Evolutionary conservation across 2,797 vertebrate species (phyloP).

Genomic region (Pseudomugil tenellus): DNA sequence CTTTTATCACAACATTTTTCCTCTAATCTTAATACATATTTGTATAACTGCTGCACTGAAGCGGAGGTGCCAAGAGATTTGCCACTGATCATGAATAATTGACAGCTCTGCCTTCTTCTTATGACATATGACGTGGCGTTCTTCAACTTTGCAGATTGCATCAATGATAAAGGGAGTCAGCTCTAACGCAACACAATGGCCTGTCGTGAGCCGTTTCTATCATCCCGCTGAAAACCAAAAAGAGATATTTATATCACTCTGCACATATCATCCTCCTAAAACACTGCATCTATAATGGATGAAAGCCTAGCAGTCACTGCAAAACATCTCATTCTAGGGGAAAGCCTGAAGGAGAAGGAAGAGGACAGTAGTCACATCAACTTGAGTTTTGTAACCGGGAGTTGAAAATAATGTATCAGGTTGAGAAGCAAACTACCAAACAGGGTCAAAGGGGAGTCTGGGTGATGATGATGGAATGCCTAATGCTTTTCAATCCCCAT

Average conservation of each 20-base stretch:
- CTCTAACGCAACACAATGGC: slow-evolving; percentile 34
- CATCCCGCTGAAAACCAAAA: slow-evolving; percentile 65
- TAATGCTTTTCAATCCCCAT: slow-evolving; percentile 17
- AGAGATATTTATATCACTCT: slow-evolving; percentile 79
- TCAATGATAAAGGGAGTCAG: slow-evolving; percentile 65
- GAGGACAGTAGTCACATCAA: slow-evolving; percentile 2
- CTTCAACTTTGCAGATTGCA: slow-evolving; percentile 54
- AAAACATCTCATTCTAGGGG: slow-evolving; percentile 55
- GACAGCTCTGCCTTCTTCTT: slow-evolving; percentile 20
- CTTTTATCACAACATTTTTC: slow-evolving; percentile 1
- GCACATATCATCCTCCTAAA: slow-evolving; percentile 72
- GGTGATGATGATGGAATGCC: slow-evolving; percentile 7
- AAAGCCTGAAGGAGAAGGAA: slow-evolving; percentile 36
- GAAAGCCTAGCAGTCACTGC: slow-evolving; percentile 62
- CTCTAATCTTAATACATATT: slow-evolving; percentile 13
- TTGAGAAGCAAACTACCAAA: slow-evolving; percentile 23
- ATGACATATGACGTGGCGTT: slow-evolving; percentile 28
- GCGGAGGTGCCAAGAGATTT: slow-evolving; percentile 33
- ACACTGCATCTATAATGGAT: slow-evolving; percentile 78
- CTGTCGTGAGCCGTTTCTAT: slow-evolving; percentile 48
- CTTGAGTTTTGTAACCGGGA: slow-evolving; percentile 22
- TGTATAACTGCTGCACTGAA: slow-evolving; percentile 24
- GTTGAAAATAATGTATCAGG: slow-evolving; percentile 21
- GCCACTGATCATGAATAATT: slow-evolving; percentile 53
- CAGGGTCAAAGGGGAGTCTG: slow-evolving; percentile 12